Conservation (phyloP, 2,888 invertebrate genomes). For the Pediacus dermestoides region DNA sequence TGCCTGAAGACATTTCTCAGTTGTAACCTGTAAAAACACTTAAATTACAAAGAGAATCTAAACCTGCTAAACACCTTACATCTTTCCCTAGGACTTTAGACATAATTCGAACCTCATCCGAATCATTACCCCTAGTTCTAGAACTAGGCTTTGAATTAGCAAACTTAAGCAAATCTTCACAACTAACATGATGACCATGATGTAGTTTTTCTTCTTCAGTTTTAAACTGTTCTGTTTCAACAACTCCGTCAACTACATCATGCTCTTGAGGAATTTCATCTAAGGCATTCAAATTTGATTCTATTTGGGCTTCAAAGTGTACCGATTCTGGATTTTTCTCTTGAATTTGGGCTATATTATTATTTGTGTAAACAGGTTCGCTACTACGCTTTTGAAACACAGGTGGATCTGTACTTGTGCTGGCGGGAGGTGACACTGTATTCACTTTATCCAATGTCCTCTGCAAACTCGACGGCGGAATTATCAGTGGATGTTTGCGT, state of each 20-base stretch:
- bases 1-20: slow-evolving; percentile 75
- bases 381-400: slow-evolving; percentile 23
- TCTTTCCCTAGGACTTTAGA: slow-evolving; percentile 76
- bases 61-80: slow-evolving; percentile 51
- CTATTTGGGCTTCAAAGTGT: slow-evolving; percentile 61
- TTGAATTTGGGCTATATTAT: slow-evolving; percentile 30
- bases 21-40: slow-evolving; percentile 54
- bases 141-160: slow-evolving; percentile 80
- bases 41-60: slow-evolving; percentile 3
- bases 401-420: slow-evolving; percentile 31
- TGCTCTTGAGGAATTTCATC: slow-evolving; percentile 51
- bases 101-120: slow-evolving; percentile 91
- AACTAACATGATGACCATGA: slow-evolving; percentile 77
- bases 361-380: slow-evolving; percentile 41
- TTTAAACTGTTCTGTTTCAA: slow-evolving; percentile 17
- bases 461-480: slow-evolving; percentile 62
- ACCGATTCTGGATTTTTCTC: slow-evolving; percentile 47
- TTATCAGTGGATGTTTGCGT: slow-evolving; percentile 76
- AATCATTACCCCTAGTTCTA: slow-evolving; percentile 77
- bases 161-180: slow-evolving; percentile 87
- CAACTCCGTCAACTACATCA: slow-evolving; percentile 35
- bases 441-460: slow-evolving; percentile 60
- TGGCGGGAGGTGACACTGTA: slow-evolving; percentile 46
- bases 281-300: slow-evolving; percentile 58
- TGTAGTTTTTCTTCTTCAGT: slow-evolving; percentile 21